Conservation (phyloP, 2,888 invertebrate species). For the Spialia ferax region DNA sequence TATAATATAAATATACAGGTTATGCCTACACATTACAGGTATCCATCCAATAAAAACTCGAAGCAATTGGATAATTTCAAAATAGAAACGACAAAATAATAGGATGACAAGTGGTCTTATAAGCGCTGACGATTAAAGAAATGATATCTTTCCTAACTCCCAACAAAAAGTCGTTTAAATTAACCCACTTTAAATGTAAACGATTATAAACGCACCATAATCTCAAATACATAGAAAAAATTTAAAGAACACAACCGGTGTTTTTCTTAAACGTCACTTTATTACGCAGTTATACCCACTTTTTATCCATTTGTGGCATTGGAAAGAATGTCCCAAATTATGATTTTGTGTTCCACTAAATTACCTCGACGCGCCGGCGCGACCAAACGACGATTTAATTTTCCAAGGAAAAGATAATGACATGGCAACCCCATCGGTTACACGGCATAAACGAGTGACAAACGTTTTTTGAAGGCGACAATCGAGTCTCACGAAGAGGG, state of each 20-base stretch:
- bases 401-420: slow-evolving; percentile 75
- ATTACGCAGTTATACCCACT: slow-evolving; percentile 65
- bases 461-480: slow-evolving; percentile 77
- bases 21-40: not conserved
- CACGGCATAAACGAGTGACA: slow-evolving; percentile 82
- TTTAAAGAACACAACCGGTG: slow-evolving; percentile 55
- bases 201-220: slow-evolving; percentile 45
- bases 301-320: slow-evolving; percentile 80
- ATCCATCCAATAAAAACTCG: not conserved
- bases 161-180: slow-evolving; percentile 25
- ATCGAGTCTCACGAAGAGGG: slow-evolving; percentile 51
- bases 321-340: slow-evolving; percentile 65
- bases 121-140: slow-evolving; percentile 51
- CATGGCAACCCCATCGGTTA: slow-evolving; percentile 72
- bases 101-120: slow-evolving; percentile 9
- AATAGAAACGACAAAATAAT: slow-evolving; percentile 32
- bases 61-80: slow-evolving; percentile 21
- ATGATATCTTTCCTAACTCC: slow-evolving; percentile 46
- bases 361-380: slow-evolving; percentile 68
- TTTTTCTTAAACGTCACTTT: slow-evolving; percentile 85
- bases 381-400: slow-evolving; percentile 79
- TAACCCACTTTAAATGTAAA: slow-evolving; percentile 26
- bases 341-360: slow-evolving; percentile 68
- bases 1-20: not conserved
- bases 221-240: slow-evolving; percentile 19